Evolutionary conservation across 2,888 invertebrate genomes (phyloP).

Genomic region (Arenicola marina): DNA sequence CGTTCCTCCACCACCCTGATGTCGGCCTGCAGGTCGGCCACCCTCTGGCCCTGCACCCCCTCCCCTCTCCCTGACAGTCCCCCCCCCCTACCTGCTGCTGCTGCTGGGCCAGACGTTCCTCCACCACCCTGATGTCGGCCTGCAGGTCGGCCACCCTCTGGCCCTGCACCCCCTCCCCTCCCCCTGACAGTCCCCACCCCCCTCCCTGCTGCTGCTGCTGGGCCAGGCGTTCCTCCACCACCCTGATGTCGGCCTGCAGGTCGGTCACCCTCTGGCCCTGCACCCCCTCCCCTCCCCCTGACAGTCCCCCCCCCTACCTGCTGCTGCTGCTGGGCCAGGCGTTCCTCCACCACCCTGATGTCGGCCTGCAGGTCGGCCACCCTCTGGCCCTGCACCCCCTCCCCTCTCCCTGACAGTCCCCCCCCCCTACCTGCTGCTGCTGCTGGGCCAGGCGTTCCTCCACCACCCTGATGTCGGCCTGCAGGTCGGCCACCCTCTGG

Average conservation of each 20-base stretch:
- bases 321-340: slow-evolving; percentile 45
- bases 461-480: slow-evolving; percentile 49
- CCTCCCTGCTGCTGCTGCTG: slow-evolving; percentile 49
- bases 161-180: no score
- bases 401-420: no score
- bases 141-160: slow-evolving; percentile 45
- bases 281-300: no score
- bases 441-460: slow-evolving; percentile 51
- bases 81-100: slow-evolving; percentile 51
- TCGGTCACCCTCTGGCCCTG: no score
- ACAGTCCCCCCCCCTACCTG: no score
- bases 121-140: slow-evolving; percentile 50
- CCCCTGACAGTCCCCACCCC: no score
- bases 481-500: slow-evolving; percentile 44
- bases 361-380: slow-evolving; percentile 48
- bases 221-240: slow-evolving; percentile 51
- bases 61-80: no score
- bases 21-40: slow-evolving; percentile 48
- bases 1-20: slow-evolving; percentile 52
- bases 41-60: no score
- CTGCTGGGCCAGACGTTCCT: slow-evolving; percentile 49
- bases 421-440: slow-evolving; percentile 47
- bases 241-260: slow-evolving; percentile 52
- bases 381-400: no score
- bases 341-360: slow-evolving; percentile 51